These are phyloP conservation scores for Heterochromis multidens DNA, from an alignment of 2,113 vertebrate species.

Conservation along the genomic window DNA sequence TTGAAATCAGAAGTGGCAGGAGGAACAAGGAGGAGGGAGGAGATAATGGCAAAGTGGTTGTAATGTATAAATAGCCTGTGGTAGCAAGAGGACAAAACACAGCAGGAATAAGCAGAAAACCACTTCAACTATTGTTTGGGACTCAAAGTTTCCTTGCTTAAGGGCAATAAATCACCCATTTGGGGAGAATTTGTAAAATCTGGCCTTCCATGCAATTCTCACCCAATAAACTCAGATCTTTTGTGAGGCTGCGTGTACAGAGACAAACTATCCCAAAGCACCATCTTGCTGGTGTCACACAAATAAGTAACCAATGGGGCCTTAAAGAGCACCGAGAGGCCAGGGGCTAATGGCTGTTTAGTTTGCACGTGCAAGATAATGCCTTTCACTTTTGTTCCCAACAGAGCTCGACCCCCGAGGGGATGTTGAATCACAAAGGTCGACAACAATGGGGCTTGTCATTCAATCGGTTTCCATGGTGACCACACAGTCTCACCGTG, in stretches of 20 bases:
- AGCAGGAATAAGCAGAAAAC: conserved; percentile 39
- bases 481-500: conserved; percentile 17
- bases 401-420: conserved; percentile 17
- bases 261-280: not conserved
- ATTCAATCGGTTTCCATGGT: conserved; percentile 57
- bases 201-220: conserved; percentile 1
- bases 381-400: conserved; percentile 52
- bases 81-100: conserved; percentile 43
- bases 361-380: conserved; percentile 65
- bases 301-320: conserved; percentile 51
- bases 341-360: conserved; percentile 60
- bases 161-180: conserved; percentile 39
- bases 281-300: conserved; percentile 45
- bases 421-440: conserved; percentile 56
- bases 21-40: conserved; percentile 7
- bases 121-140: conserved; percentile 46
- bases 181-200: conserved; percentile 14
- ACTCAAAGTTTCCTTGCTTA: conserved; percentile 18
- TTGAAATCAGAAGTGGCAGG: conserved; percentile 22
- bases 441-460: conserved; percentile 54
- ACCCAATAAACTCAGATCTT: conserved; percentile 31
- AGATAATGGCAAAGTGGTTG: conserved; percentile 53
- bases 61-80: conserved; percentile 57
- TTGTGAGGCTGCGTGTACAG: conserved; percentile 14
- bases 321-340: conserved; percentile 38